phyloP scores from a whole-genome alignment of 2,888 invertebrate species.

The Trichacis sp. region DNA sequence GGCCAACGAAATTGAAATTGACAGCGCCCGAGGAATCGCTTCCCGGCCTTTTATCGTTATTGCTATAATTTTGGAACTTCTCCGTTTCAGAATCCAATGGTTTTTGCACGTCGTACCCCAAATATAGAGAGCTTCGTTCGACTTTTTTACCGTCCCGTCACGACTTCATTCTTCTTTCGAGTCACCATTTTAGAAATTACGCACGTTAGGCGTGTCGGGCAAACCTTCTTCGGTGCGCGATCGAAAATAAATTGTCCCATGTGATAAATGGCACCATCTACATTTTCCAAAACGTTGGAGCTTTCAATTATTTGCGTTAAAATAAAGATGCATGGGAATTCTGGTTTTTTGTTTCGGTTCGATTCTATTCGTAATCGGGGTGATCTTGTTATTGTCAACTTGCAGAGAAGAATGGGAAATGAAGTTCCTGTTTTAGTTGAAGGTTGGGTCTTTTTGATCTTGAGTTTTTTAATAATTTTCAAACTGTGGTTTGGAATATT shows the following conservation, averaged over 20 bases:
- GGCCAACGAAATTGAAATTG: constrained; percentile 14
- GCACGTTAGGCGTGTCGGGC: constrained; percentile 40
- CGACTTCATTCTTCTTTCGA: constrained; percentile 36
- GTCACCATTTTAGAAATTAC: constrained; percentile 39
- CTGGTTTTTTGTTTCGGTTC: neutral
- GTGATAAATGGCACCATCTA: constrained; percentile 25
- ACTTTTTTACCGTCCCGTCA: constrained; percentile 13
- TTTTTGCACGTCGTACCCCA: neutral
- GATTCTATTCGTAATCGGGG: too few species aligned
- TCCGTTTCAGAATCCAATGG: neutral
- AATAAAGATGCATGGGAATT: neutral
- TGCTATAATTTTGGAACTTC: neutral
- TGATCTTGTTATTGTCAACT: too few species aligned
- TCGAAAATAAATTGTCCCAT: constrained; percentile 46
- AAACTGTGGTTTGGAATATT: too few species aligned
- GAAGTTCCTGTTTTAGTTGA: too few species aligned
- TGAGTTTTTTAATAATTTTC: too few species aligned
- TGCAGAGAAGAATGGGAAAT: too few species aligned
- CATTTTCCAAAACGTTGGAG: constrained; percentile 21
- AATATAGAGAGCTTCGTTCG: neutral
- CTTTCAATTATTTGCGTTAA: constrained; percentile 21
- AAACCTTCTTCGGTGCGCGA: constrained; percentile 39
- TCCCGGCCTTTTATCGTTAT: neutral
- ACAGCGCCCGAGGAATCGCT: constrained; percentile 11
- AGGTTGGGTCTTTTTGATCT: too few species aligned